These are phyloP conservation scores for Furnarius figulus DNA, from an alignment of 2,113 vertebrate species.

Conservation along the genomic window DNA sequence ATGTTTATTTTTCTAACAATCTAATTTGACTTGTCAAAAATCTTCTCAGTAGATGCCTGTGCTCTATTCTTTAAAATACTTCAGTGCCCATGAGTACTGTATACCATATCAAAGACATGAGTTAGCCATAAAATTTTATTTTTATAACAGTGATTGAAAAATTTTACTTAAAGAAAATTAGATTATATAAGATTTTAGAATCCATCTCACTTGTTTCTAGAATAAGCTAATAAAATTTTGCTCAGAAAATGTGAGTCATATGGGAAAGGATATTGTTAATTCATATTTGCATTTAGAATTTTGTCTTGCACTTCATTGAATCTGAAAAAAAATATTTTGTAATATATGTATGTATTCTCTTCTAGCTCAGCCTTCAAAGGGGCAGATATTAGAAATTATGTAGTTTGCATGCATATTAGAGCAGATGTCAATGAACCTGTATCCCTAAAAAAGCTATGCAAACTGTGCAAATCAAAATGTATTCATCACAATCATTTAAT, in stretches of 20 bases:
- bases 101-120: neutral
- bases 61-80: constrained; percentile 56
- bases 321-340: neutral
- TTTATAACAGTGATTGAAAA: constrained; percentile 49
- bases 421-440: neutral
- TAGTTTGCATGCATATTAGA: neutral
- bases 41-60: constrained; percentile 48
- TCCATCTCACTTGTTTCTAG: constrained; percentile 47
- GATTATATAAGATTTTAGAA: constrained; percentile 43
- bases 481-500: neutral
- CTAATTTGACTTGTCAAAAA: constrained; percentile 61
- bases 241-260: constrained; percentile 49
- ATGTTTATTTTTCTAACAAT: constrained; percentile 58
- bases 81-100: constrained; percentile 60
- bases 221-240: constrained; percentile 51
- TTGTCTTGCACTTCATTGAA: constrained; percentile 45
- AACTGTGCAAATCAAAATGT: neutral
- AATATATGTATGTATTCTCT: neutral
- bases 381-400: neutral
- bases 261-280: constrained; percentile 53
- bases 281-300: constrained; percentile 41
- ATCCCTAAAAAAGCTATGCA: neutral
- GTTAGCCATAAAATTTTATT: neutral
- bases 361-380: neutral
- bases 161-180: constrained; percentile 69